These are phyloP conservation scores for Channa argus DNA, from an alignment of 2,113 vertebrate species.

Conservation along the genomic window DNA sequence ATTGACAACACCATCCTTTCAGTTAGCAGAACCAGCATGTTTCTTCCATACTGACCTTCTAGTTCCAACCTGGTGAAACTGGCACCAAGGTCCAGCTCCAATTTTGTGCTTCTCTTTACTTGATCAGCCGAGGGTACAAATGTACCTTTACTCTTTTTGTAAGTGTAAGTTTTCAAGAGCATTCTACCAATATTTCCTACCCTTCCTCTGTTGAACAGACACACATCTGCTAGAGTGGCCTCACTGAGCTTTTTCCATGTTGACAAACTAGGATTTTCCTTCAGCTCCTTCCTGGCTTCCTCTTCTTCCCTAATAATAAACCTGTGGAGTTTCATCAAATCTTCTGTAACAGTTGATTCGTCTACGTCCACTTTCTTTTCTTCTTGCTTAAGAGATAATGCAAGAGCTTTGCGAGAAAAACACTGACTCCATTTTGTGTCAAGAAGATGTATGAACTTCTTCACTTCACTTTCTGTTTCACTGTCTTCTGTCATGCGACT, in stretches of 20 bases:
- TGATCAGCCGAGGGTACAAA: conserved; percentile 75
- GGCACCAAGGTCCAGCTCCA: conserved; percentile 71
- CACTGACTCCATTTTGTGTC: conserved; percentile 74
- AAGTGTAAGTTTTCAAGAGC: conserved; percentile 67
- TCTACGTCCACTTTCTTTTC: conserved; percentile 67
- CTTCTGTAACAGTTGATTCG: conserved; percentile 69
- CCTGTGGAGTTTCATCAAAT: conserved; percentile 73
- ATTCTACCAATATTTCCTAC: conserved; percentile 76
- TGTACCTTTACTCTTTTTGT: conserved; percentile 50
- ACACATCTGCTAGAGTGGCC: conserved; percentile 75
- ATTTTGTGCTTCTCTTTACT: conserved; percentile 71
- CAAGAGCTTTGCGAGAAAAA: conserved; percentile 70
- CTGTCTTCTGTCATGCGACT: conserved; percentile 77
- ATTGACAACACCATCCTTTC: conserved; percentile 71
- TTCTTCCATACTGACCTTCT: conserved; percentile 77
- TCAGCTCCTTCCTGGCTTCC: conserved; percentile 69
- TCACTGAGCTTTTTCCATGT: conserved; percentile 79
- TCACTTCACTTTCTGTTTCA: conserved; percentile 69
- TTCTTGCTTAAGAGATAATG: conserved; percentile 52
- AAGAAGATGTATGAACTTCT: conserved; percentile 75
- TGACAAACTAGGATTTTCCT: conserved; percentile 66
- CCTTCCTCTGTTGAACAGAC: conserved; percentile 77
- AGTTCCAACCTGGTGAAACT: conserved; percentile 72
- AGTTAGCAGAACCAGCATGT: conserved; percentile 75
- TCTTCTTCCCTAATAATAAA: conserved; percentile 69